Conservation (phyloP, 1,140 invertebrate species). For the Dinoponera quadriceps region DNA sequence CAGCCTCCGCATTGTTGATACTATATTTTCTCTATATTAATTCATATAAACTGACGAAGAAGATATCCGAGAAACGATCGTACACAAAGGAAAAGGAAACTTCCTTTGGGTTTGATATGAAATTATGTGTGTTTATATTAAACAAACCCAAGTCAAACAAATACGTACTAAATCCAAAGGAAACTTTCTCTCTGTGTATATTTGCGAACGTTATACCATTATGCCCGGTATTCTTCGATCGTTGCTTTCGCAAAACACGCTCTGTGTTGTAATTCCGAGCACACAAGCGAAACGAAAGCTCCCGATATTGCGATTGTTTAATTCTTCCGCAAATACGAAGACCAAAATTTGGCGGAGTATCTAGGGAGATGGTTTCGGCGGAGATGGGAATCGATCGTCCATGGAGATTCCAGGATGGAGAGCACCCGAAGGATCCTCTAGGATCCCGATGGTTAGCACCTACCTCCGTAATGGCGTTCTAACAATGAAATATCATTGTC, state of each 20-base stretch:
- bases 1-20: too few relatives aligned
- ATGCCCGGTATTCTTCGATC: too few relatives aligned
- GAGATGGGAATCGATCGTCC: slow-evolving; percentile 34
- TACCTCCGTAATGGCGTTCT: slow-evolving; percentile 13
- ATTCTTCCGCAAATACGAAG: not conserved
- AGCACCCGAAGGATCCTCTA: slow-evolving; percentile 38
- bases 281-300: not conserved
- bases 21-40: not conserved
- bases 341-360: not conserved
- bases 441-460: slow-evolving; percentile 30
- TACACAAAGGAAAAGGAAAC: too few relatives aligned
- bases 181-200: too few relatives aligned
- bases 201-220: too few relatives aligned
- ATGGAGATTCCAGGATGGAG: slow-evolving; percentile 31
- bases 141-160: too few relatives aligned
- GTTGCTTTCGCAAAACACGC: too few relatives aligned
- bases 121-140: too few relatives aligned
- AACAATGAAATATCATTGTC: slow-evolving; percentile 44
- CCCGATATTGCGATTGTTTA: not conserved
- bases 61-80: too few relatives aligned
- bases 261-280: not conserved
- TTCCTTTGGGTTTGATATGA: too few relatives aligned
- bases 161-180: too few relatives aligned
- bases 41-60: too few relatives aligned
- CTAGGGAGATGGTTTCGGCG: slow-evolving; percentile 27